phyloP scores from a whole-genome alignment of 2,113 vertebrate species.

The Vombatus ursinus region DNA sequence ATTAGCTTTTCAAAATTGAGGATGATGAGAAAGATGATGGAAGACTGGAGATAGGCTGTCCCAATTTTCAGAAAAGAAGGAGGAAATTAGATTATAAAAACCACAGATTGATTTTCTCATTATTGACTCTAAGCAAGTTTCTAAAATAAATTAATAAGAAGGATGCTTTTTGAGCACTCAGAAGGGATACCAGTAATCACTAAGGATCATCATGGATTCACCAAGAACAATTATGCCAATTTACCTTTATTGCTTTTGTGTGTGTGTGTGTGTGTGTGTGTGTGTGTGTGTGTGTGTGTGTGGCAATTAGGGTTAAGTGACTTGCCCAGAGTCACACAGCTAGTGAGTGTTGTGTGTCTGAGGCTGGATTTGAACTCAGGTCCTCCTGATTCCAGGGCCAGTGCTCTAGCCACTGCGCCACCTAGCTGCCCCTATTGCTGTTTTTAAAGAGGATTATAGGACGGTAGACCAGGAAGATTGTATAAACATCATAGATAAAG shows the following conservation, averaged over 20 bases:
- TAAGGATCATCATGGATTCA: neutral
- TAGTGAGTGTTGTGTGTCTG: no score
- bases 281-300: no score
- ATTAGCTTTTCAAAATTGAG: neutral
- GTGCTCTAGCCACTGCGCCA: no score
- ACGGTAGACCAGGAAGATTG: neutral
- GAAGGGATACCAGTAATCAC: neutral
- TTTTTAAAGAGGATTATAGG: neutral
- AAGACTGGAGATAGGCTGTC: neutral
- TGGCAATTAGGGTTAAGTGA: no score
- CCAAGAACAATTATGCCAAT: neutral
- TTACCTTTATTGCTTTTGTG: neutral
- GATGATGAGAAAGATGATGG: no score
- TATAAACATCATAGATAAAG: neutral
- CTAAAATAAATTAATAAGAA: neutral
- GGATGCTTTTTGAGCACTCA: neutral
- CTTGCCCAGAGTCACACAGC: no score
- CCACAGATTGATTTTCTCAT: neutral
- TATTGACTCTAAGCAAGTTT: neutral
- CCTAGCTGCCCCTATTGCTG: no score
- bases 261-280: no score
- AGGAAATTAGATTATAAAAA: neutral
- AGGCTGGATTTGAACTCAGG: no score
- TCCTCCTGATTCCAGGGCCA: no score
- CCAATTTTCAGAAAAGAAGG: neutral